Evolutionary conservation across 1,140 invertebrate genomes (phyloP).

Genomic region (Leptinotarsa defecta): DNA sequence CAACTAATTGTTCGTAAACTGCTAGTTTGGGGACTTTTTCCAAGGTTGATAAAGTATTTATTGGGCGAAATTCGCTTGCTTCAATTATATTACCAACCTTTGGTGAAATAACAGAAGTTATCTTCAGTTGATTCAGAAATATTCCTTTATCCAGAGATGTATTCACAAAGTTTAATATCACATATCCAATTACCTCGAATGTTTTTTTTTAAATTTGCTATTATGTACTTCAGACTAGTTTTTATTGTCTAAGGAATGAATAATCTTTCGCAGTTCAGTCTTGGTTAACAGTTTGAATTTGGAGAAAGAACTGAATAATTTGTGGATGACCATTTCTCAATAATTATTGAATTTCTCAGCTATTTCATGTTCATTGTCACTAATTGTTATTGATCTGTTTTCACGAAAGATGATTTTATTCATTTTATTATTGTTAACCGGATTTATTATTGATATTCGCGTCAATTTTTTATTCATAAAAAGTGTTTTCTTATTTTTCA

Average conservation of each 20-base stretch:
- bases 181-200: no score
- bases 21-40: background rate
- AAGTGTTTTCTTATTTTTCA: slow-evolving; percentile 2
- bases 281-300: no score
- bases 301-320: no score
- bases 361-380: background rate
- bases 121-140: background rate
- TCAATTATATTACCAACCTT: no score
- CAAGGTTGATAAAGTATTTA: background rate
- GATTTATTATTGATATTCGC: background rate
- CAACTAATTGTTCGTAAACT: background rate
- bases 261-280: background rate
- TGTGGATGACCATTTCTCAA: no score
- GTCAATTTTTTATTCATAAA: slow-evolving; percentile 6
- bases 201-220: no score
- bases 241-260: no score
- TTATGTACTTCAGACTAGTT: no score
- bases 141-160: background rate
- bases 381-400: slow-evolving; percentile 12
- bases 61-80: background rate
- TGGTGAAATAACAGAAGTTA: no score
- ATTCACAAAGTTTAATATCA: background rate
- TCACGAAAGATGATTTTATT: slow-evolving; percentile 16
- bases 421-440: slow-evolving; percentile 10
- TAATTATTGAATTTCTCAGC: background rate